Percentiles rank a stretch among this genome's conserved stretches.
Conservation (phyloP, 2,113 vertebrate genomes). For the Hystrix cristata region DNA sequence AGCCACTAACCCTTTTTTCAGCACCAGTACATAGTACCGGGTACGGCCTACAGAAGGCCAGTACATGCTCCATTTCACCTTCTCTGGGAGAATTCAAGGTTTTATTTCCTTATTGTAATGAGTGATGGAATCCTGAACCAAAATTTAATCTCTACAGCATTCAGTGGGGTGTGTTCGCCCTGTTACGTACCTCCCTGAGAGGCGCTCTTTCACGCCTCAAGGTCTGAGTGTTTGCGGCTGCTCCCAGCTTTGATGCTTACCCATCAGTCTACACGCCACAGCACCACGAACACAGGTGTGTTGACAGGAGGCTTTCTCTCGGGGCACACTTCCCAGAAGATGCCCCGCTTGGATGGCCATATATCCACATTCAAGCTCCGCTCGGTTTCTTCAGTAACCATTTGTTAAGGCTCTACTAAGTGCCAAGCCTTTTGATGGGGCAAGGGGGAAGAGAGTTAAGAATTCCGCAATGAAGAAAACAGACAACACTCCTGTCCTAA, state of each 20-base stretch:
- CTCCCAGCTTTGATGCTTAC: background rate
- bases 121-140: background rate
- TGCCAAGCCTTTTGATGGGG: background rate
- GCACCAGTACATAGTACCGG: background rate
- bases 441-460: background rate
- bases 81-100: background rate
- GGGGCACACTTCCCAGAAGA: background rate
- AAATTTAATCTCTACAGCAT: slow-evolving; percentile 27
- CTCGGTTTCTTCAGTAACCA: background rate
- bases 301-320: background rate
- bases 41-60: background rate
- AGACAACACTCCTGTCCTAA: background rate
- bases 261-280: background rate
- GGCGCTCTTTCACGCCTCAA: background rate
- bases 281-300: background rate
- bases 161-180: background rate
- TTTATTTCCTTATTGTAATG: background rate
- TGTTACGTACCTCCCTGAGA: background rate
- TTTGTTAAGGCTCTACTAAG: background rate
- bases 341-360: background rate
- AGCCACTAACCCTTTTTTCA: background rate
- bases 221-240: background rate
- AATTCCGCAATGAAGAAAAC: background rate
- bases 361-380: background rate
- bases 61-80: background rate